Conservation (phyloP, 1,140 invertebrate genomes). For the Cardiocondyla obscurior region DNA sequence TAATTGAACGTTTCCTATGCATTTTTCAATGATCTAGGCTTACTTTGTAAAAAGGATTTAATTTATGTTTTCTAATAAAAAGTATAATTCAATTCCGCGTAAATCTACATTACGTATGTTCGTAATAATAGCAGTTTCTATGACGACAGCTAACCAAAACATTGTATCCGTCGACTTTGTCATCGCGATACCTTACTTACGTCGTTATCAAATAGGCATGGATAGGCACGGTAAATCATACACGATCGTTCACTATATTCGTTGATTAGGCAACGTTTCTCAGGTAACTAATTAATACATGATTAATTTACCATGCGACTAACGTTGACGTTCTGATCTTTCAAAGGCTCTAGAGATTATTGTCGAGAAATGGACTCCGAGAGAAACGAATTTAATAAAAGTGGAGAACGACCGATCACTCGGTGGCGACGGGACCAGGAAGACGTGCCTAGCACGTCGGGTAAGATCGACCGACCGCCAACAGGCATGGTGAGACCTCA, state of each 20-base stretch:
- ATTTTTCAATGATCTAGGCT: background rate
- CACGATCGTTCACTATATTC: background rate
- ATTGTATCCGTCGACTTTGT: background rate
- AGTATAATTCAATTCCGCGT: background rate
- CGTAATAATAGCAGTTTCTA: conserved; percentile 41
- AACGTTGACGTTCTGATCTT: background rate
- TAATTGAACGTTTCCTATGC: background rate
- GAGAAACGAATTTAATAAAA: conserved; percentile 38
- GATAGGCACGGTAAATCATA: too few relatives aligned
- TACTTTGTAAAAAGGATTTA: background rate
- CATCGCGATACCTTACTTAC: background rate
- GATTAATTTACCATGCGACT: background rate
- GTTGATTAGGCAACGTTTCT: background rate
- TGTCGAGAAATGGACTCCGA: conserved; percentile 58
- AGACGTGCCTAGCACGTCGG: background rate
- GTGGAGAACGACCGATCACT: conserved; percentile 69
- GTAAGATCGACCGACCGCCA: conserved; percentile 55
- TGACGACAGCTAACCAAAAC: conserved; percentile 38
- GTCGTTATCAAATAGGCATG: background rate
- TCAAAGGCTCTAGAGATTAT: background rate
- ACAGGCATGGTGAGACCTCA: conserved; percentile 61
- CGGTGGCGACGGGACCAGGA: conserved; percentile 67
- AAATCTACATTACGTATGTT: background rate
- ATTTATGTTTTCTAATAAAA: background rate
- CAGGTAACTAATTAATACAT: background rate